Conservation (phyloP, 1,140 invertebrate species). For the Drosophila nebulosa region DNA sequence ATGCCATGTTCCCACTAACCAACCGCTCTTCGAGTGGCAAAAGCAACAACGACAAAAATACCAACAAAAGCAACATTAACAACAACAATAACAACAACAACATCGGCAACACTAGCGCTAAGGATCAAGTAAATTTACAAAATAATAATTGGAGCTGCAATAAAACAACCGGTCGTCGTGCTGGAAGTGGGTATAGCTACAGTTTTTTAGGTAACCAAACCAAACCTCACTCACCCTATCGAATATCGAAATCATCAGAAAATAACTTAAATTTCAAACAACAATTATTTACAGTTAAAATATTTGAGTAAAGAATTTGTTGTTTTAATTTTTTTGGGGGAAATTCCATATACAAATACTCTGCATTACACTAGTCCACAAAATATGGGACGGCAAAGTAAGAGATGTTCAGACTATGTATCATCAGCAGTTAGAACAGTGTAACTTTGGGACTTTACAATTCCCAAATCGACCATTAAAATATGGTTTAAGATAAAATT, state of each 20-base stretch:
- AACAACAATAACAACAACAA: slow-evolving; percentile 20
- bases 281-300: not conserved
- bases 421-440: no score
- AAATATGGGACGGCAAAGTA: no score
- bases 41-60: slow-evolving; percentile 50
- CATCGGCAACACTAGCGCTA: slow-evolving; percentile 26
- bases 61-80: slow-evolving; percentile 28
- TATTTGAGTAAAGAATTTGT: not conserved
- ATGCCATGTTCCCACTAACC: slow-evolving; percentile 75
- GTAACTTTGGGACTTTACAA: no score
- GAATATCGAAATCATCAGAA: not conserved
- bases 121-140: slow-evolving; percentile 80
- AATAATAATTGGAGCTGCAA: slow-evolving; percentile 81
- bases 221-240: slow-evolving; percentile 24
- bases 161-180: slow-evolving; percentile 79
- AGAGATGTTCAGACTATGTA: no score
- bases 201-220: slow-evolving; percentile 74
- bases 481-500: no score
- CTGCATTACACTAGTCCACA: not conserved
- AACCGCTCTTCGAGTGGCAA: slow-evolving; percentile 75
- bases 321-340: no score
- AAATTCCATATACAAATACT: not conserved
- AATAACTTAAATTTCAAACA: not conserved
- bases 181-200: slow-evolving; percentile 79
- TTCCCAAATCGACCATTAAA: no score